Conservation (phyloP, 2,888 invertebrate genomes). For the Melipona beecheii region DNA sequence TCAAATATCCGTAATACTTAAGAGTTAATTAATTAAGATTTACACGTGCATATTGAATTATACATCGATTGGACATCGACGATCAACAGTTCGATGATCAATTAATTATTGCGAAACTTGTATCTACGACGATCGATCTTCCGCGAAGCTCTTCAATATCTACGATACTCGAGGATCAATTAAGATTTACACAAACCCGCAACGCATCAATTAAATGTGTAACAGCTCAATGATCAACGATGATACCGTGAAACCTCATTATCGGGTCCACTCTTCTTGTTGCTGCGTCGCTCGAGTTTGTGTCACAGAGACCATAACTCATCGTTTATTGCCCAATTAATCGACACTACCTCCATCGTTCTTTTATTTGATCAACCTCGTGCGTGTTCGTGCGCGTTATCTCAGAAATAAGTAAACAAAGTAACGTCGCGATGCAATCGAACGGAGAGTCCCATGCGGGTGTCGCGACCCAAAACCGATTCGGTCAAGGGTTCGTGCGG, state of each 20-base stretch:
- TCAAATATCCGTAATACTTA: too few species aligned
- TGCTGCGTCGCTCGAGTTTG: not conserved
- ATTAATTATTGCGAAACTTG: too few species aligned
- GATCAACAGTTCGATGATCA: too few species aligned
- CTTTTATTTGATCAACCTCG: not conserved
- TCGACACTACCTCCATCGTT: not conserved
- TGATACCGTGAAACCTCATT: not conserved
- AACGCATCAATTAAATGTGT: too few species aligned
- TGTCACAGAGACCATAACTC: not conserved
- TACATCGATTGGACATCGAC: too few species aligned
- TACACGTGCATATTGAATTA: too few species aligned
- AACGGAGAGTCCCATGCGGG: constrained; percentile 15
- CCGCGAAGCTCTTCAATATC: not conserved
- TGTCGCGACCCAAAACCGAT: constrained; percentile 29
- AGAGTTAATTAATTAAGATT: too few species aligned
- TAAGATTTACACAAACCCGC: not conserved
- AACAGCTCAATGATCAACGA: not conserved
- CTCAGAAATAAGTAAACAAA: not conserved
- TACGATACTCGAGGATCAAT: not conserved
- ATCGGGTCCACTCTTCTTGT: not conserved
- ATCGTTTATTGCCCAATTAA: constrained; percentile 18
- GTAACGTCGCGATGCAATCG: not conserved
- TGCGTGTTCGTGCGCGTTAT: too few species aligned
- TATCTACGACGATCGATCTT: not conserved
- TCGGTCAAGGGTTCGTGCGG: constrained; percentile 25